Base-by-base conservation (phyloP, 2,113 vertebrate genomes). In the Sinocyclocheilus grahami region DNA sequence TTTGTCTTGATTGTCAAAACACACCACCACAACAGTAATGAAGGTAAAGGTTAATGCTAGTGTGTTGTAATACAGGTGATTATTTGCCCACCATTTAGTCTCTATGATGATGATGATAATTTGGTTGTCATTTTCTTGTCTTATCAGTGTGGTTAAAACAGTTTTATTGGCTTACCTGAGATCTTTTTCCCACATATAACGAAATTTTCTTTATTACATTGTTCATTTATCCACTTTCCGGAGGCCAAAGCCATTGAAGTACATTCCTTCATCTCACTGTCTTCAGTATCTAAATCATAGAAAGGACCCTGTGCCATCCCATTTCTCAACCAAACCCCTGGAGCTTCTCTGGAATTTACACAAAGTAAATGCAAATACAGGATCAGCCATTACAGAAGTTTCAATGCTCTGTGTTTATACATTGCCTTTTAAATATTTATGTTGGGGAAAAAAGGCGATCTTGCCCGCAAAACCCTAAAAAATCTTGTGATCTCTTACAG, bases 101-200 rank as follows among this genome's bases (percentile, higher is more conserved):
- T 67, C 6, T 67, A 69, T 69, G 65, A 9, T 3, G 14, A 48
- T 48, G 0, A 69, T 46, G 9, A 69, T 55, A 1, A 18, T 18
- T 69, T 69, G 16, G 65, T 4, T 37, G 7, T 37, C 0, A 71
- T 33, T 18, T 48, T 48, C 46, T 48, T 48, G 10, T 12, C 46
- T 62, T 55, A 67, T 67, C 13, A 67, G 24, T 67, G 63, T 0
- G 27, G 55, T 14, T 30, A 67, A 67, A 67, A 46, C 20, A 42
- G 39, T 51, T 58, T 13, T 24, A 60, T 67, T 82, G 5, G n/a
- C 62, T 22, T 27, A 95, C 94, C 93, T 24, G 88, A 83, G 1
- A 92, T 37, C 22, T 88, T 33, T 74, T 88, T 92, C 77, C 92
- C 90, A 91, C 95, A 96, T 69, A 96, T 88, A 72, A 91, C 93